These are phyloP conservation scores for Pocillopora verrucosa DNA, from an alignment of 64 coral and sea anemone species.

Conservation along the genomic window DNA sequence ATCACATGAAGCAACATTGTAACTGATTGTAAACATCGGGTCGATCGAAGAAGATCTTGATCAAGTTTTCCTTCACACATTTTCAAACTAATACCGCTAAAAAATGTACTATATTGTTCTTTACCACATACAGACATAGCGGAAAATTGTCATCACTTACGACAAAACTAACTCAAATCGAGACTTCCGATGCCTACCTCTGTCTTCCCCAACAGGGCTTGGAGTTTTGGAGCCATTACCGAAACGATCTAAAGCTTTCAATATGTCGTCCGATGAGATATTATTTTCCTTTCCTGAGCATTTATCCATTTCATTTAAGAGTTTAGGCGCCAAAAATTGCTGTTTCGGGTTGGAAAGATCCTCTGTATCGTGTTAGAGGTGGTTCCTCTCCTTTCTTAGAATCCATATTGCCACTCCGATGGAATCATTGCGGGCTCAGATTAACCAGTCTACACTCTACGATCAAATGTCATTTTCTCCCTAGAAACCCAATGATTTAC, in stretches of 20 bases:
- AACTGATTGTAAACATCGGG: no score
- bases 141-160: not conserved
- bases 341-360: not conserved
- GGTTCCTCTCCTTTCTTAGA: not conserved
- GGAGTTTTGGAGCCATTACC: conserved; percentile 25
- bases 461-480: not conserved
- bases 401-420: not conserved
- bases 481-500: no score
- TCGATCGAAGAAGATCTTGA: no score
- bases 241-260: conserved; percentile 36
- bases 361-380: not conserved
- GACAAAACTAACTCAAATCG: not conserved
- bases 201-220: conserved; percentile 1
- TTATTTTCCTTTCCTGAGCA: not conserved
- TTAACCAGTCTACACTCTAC: not conserved
- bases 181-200: not conserved
- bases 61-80: not conserved
- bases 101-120: not conserved
- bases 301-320: conserved; percentile 39
- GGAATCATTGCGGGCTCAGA: conserved; percentile 5
- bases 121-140: not conserved
- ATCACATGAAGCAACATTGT: no score
- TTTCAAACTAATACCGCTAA: not conserved
- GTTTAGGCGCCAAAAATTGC: not conserved
- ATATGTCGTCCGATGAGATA: conserved; percentile 45